These are phyloP conservation scores for Micromussa lordhowensis DNA, from an alignment of 92 coral and sea anemone genomes.

Conservation along the genomic window DNA sequence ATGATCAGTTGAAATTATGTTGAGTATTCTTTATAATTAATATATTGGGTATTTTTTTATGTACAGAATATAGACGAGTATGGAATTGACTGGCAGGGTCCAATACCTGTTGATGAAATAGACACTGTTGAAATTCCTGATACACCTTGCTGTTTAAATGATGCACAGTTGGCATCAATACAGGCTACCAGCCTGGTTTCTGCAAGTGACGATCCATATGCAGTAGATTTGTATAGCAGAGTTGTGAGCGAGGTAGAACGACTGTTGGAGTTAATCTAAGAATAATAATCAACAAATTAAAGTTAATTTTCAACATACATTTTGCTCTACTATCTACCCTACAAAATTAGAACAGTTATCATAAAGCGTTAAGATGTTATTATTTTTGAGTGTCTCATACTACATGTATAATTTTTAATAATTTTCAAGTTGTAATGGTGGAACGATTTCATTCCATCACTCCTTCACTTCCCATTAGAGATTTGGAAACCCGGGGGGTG, in stretches of 20 bases:
- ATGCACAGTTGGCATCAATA: constrained; percentile 16
- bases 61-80: constrained; percentile 17
- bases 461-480: too few species aligned
- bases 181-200: constrained; percentile 11
- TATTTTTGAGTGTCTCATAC: too few species aligned
- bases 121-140: constrained; percentile 31
- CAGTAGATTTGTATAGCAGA: constrained; percentile 3
- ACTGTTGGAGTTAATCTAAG: not conserved
- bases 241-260: constrained; percentile 27
- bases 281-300: too few species aligned
- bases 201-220: constrained; percentile 8
- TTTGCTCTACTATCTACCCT: too few species aligned
- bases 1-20: too few species aligned
- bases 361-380: too few species aligned
- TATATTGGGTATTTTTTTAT: not conserved
- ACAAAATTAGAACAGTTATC: too few species aligned
- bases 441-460: too few species aligned
- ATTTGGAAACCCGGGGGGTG: too few species aligned
- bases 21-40: not conserved
- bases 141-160: constrained; percentile 25
- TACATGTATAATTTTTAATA: too few species aligned
- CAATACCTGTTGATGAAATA: not conserved
- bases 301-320: too few species aligned
- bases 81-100: constrained; percentile 51
- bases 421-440: too few species aligned